A percentile compares a stretch with the other conserved stretches of the same genome.
phyloP scores from a whole-genome alignment of 2,797 vertebrate genomes.

The Simalia tracyae region DNA sequence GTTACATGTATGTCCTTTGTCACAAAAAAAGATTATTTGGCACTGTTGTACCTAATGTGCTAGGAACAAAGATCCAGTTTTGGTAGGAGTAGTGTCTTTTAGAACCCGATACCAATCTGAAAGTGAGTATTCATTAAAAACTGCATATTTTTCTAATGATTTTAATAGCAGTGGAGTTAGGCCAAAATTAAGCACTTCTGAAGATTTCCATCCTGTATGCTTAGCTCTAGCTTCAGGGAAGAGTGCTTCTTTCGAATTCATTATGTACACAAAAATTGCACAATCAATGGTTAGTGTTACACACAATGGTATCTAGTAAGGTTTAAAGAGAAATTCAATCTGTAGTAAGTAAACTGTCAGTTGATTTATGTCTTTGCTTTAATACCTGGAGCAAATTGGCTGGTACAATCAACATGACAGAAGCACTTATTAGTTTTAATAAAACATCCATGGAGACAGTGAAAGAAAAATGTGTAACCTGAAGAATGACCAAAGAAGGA shows the following conservation, averaged over 20 bases:
- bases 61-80: not conserved
- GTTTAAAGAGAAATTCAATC: constrained; percentile 5
- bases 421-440: constrained; percentile 20
- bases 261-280: constrained; percentile 13
- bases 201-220: constrained; percentile 6
- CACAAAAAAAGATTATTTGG: not conserved
- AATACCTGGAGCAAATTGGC: constrained; percentile 17
- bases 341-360: constrained; percentile 2
- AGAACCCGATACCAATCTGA: not conserved
- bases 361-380: constrained; percentile 11
- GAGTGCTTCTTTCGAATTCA: not conserved
- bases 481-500: not conserved
- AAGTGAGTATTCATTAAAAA: not conserved
- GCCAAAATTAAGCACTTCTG: not conserved
- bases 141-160: constrained; percentile 4
- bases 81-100: not conserved
- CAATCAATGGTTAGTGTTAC: not conserved
- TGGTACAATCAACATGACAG: not conserved
- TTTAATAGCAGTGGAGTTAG: not conserved
- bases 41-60: not conserved
- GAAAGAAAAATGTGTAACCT: not conserved
- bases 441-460: not conserved
- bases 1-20: not conserved
- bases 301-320: constrained; percentile 19
- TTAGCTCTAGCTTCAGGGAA: constrained; percentile 14